A percentile compares a stretch with the other conserved stretches of the same genome.
phyloP scores from a whole-genome alignment of 2,888 invertebrate species.

The Scaptomyza caliginosa region DNA sequence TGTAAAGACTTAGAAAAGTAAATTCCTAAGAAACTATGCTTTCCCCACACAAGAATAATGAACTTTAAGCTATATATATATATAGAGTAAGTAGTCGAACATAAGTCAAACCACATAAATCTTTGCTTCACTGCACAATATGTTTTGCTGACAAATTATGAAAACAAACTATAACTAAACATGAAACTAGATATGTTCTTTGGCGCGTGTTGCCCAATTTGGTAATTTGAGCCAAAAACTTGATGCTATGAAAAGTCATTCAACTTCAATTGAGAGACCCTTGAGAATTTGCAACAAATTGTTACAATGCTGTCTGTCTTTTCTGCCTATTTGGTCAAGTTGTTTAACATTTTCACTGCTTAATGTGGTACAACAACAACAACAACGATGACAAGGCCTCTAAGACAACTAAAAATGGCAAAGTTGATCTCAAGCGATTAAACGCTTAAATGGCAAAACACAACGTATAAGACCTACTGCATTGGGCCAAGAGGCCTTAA shows the following conservation, averaged over 20 bases:
- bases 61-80: neutral
- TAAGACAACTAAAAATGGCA: slow-evolving; percentile 58
- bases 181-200: slow-evolving; percentile 2
- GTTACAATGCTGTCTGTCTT: slow-evolving; percentile 30
- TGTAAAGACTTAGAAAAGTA: neutral
- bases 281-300: slow-evolving; percentile 73
- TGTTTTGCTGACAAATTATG: slow-evolving; percentile 1
- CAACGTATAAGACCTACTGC: slow-evolving; percentile 57
- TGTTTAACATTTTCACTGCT: slow-evolving; percentile 55
- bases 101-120: neutral
- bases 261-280: slow-evolving; percentile 57
- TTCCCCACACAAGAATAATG: too few relatives aligned
- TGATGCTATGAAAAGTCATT: slow-evolving; percentile 41
- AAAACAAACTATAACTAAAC: neutral
- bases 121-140: neutral
- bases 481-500: slow-evolving; percentile 58
- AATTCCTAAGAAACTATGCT: neutral
- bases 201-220: slow-evolving; percentile 2
- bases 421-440: slow-evolving; percentile 64
- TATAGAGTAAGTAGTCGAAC: neutral
- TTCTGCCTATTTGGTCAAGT: slow-evolving; percentile 15
- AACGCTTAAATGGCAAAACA: slow-evolving; percentile 63
- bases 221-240: slow-evolving; percentile 26
- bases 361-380: slow-evolving; percentile 14
- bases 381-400: slow-evolving; percentile 55